A percentile compares a stretch with the other conserved stretches of the same genome.
phyloP scores from a whole-genome alignment of 2,113 vertebrate species.

The Bostrychus sinensis region DNA sequence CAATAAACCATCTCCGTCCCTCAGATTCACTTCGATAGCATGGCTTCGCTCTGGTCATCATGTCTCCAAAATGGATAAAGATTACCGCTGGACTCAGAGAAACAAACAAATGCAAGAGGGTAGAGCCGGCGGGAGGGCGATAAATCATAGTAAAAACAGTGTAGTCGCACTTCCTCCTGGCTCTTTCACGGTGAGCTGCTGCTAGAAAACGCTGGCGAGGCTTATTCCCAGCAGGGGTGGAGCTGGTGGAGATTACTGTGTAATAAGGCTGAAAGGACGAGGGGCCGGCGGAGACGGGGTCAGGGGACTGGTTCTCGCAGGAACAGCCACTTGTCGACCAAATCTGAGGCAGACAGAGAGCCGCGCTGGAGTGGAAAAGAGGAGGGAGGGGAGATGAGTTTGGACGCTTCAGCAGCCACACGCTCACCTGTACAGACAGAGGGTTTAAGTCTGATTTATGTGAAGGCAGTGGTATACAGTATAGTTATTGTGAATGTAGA shows the following conservation, averaged over 20 bases:
- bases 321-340: conserved; percentile 53
- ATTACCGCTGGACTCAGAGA: conserved; percentile 35
- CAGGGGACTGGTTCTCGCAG: conserved; percentile 55
- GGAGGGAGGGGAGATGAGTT: conserved; percentile 18
- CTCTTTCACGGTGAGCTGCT: conserved; percentile 17
- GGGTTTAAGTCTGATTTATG: neutral
- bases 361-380: conserved; percentile 31
- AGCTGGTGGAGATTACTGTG: conserved; percentile 72
- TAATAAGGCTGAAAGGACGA: conserved; percentile 64
- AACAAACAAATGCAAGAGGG: conserved; percentile 59
- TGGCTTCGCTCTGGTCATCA: conserved; percentile 24
- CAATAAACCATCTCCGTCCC: conserved; percentile 12
- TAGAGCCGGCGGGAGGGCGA: conserved; percentile 34
- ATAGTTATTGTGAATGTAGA: too few species aligned
- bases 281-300: conserved; percentile 70
- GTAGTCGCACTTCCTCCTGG: conserved; percentile 36
- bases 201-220: conserved; percentile 60
- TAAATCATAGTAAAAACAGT: conserved; percentile 65
- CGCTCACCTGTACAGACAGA: conserved; percentile 8
- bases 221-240: conserved; percentile 57
- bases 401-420: conserved; percentile 1
- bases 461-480: too few species aligned
- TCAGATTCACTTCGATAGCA: conserved; percentile 27
- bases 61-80: conserved; percentile 41
- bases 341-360: conserved; percentile 40